Evolutionary conservation across 2,113 vertebrate genomes (phyloP).

Genomic region (Pithys albifrons): DNA sequence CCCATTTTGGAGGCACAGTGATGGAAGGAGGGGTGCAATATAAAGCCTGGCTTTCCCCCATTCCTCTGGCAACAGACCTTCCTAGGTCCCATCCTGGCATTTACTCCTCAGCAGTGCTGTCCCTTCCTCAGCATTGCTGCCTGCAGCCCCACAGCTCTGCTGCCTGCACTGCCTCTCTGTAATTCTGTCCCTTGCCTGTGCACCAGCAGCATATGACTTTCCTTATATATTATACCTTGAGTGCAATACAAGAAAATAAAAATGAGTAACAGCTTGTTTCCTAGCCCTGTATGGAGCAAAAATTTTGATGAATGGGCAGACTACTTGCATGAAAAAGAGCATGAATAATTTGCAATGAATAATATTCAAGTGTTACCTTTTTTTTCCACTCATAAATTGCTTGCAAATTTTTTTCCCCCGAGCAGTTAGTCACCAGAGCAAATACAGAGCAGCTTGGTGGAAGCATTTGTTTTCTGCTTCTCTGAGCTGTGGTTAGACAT

Average conservation of each 20-base stretch:
- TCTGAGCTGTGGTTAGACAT: neutral
- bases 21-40: neutral
- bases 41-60: neutral
- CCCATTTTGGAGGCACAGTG: fast-evolving
- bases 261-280: constrained; percentile 65
- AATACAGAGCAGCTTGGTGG: constrained; percentile 6
- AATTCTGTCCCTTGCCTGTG: neutral
- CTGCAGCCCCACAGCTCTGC: neutral
- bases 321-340: constrained; percentile 48
- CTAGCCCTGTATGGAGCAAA: constrained; percentile 48
- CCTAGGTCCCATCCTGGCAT: neutral
- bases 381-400: constrained; percentile 59
- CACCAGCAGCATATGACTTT: neutral
- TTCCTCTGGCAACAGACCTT: fast-evolving
- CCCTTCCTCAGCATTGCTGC: neutral
- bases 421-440: constrained; percentile 41
- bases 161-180: neutral
- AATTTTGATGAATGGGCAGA: constrained; percentile 65
- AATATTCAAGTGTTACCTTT: constrained; percentile 52
- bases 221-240: constrained; percentile 32
- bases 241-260: constrained; percentile 57
- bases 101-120: fast-evolving
- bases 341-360: constrained; percentile 66
- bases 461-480: constrained; percentile 35
- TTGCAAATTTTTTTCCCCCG: neutral